These are phyloP conservation scores for Lindbergichthys nudifrons DNA, from an alignment of 2,797 vertebrate genomes.

Conservation along the genomic window DNA sequence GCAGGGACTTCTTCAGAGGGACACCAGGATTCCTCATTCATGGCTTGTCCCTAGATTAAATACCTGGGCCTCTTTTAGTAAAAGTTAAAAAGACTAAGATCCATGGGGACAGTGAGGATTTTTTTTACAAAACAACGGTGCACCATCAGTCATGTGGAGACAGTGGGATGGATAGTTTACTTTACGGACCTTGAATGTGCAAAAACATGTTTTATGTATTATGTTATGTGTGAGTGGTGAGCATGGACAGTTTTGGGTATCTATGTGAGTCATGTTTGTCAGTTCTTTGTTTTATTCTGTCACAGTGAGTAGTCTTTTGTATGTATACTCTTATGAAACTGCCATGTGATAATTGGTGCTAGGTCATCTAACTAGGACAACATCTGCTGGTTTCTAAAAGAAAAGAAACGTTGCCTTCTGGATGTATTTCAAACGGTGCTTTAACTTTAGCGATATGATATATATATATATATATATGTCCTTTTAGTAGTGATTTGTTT, in stretches of 20 bases:
- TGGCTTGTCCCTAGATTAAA: slow-evolving; percentile 33
- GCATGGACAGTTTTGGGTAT: slow-evolving; percentile 39
- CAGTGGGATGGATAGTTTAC: slow-evolving; percentile 50
- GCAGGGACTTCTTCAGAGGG: not conserved
- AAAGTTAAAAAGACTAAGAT: slow-evolving; percentile 28
- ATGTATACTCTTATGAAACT: slow-evolving; percentile 47
- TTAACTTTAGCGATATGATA: slow-evolving; percentile 67
- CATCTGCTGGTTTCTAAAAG: slow-evolving; percentile 43
- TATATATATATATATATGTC: slow-evolving; percentile 34
- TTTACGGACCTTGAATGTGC: slow-evolving; percentile 76
- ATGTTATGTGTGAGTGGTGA: slow-evolving; percentile 44
- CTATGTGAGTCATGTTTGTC: slow-evolving; percentile 43
- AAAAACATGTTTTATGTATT: slow-evolving; percentile 47
- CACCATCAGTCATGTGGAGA: slow-evolving; percentile 30
- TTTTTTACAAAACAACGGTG: slow-evolving; percentile 25
- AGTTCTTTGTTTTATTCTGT: slow-evolving; percentile 12
- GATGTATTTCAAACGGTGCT: slow-evolving; percentile 75
- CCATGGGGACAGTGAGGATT: slow-evolving; percentile 12
- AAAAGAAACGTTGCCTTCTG: slow-evolving; percentile 74
- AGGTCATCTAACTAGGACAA: slow-evolving; percentile 49
- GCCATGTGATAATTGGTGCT: slow-evolving; percentile 55
- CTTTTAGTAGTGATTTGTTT: slow-evolving; percentile 49
- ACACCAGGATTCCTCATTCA: slow-evolving; percentile 13
- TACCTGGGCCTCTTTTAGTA: slow-evolving; percentile 27
- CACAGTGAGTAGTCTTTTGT: slow-evolving; percentile 31